Evolutionary conservation across 2,888 invertebrate species (phyloP).

Genomic region (Urechis unicinctus): DNA sequence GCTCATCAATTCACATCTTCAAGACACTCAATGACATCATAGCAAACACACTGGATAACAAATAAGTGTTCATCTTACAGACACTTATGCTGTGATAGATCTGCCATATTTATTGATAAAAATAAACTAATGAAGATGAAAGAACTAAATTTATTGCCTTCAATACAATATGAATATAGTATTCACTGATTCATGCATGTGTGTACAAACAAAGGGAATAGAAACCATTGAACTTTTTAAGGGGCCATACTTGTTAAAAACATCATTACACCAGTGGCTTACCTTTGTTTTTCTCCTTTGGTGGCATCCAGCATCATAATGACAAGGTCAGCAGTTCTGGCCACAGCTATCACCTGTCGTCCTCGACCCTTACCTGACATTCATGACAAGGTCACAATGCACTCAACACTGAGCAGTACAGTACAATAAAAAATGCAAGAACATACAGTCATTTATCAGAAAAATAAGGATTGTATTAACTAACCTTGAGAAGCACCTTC

Average conservation of each 20-base stretch:
- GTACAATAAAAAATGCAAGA: neutral
- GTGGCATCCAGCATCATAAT: constrained; percentile 99
- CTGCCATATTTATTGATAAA: too few relatives aligned
- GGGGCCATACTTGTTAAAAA: too few relatives aligned
- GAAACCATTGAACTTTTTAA: too few relatives aligned
- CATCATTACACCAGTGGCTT: too few relatives aligned
- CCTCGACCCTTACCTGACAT: constrained; percentile 66
- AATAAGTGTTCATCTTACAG: too few relatives aligned
- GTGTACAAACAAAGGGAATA: too few relatives aligned
- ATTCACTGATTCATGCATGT: too few relatives aligned
- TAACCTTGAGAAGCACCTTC: constrained; percentile 89
- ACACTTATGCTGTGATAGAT: too few relatives aligned
- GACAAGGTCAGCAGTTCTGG: constrained; percentile 93
- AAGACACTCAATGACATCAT: neutral
- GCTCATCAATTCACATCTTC: neutral
- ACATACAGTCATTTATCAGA: neutral
- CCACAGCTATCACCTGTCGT: constrained; percentile 95
- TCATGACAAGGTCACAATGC: neutral
- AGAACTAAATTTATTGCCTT: too few relatives aligned
- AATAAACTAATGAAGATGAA: too few relatives aligned
- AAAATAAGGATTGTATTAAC: constrained; percentile 1
- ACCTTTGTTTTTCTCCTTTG: constrained; percentile 88
- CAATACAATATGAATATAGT: too few relatives aligned
- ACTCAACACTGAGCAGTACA: neutral
- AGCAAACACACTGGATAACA: neutral